Conservation (phyloP, 92 coral and sea anemone species). For the Bergia sp. region DNA sequence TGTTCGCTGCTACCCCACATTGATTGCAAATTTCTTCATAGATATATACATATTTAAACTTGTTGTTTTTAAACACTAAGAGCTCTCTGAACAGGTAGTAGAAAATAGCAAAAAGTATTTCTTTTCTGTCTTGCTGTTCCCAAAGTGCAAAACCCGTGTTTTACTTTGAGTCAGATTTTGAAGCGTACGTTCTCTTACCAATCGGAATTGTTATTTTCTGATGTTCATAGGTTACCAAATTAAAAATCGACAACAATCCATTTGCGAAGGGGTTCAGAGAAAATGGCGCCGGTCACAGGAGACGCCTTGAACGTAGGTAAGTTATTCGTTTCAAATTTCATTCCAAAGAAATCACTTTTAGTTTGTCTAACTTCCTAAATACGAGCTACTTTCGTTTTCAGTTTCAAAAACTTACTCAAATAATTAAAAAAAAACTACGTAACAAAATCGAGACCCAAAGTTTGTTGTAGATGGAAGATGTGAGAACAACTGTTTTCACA, state of each 20-base stretch:
- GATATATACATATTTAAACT: neutral
- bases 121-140: slow-evolving; percentile 23
- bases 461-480: slow-evolving; percentile 31
- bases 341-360: neutral
- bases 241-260: slow-evolving; percentile 98
- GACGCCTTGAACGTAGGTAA: slow-evolving; percentile 94
- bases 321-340: neutral
- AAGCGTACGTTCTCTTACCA: neutral
- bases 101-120: neutral
- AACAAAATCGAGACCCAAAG: slow-evolving; percentile 4
- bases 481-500: slow-evolving; percentile 72
- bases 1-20: neutral
- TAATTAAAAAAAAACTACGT: neutral
- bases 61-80: slow-evolving; percentile 19
- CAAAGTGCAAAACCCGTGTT: neutral
- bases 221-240: slow-evolving; percentile 82
- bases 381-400: slow-evolving; percentile 36
- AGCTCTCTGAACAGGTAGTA: neutral
- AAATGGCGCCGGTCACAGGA: slow-evolving; percentile 95
- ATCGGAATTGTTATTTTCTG: slow-evolving; percentile 8
- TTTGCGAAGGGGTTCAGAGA: slow-evolving; percentile 99
- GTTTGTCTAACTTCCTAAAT: slow-evolving; percentile 40
- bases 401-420: neutral
- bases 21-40: neutral
- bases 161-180: neutral